These are phyloP conservation scores for Torymus texanus DNA, from an alignment of 2,888 invertebrate genomes.

Conservation along the genomic window DNA sequence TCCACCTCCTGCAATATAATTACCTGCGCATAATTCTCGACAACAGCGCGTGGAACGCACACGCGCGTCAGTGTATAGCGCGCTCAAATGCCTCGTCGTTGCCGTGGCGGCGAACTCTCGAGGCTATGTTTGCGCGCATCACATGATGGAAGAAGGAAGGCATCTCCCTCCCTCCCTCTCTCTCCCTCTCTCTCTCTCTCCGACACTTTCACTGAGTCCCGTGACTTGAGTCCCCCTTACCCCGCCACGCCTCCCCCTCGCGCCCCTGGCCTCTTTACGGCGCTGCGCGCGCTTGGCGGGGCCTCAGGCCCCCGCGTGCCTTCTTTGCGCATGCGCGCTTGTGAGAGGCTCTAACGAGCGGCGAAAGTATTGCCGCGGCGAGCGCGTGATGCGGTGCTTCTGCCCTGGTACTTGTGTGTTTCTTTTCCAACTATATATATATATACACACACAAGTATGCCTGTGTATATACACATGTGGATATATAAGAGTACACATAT, in stretches of 20 bases:
- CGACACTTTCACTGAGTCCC: constrained; percentile 68
- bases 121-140: constrained; percentile 37
- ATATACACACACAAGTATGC: too few relatives aligned
- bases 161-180: constrained; percentile 63
- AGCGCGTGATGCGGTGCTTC: background rate
- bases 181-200: constrained; percentile 70
- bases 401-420: background rate
- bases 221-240: constrained; percentile 60
- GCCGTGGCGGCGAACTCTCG: background rate
- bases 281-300: background rate
- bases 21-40: background rate
- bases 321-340: too few relatives aligned
- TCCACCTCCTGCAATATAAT: background rate
- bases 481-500: too few relatives aligned
- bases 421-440: too few relatives aligned
- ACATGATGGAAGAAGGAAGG: constrained; percentile 45
- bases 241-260: constrained; percentile 43
- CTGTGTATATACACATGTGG: too few relatives aligned
- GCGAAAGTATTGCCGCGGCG: constrained; percentile 35
- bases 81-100: too few relatives aligned
- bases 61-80: too few relatives aligned
- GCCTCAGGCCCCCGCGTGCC: background rate
- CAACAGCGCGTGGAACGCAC: too few relatives aligned
- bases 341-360: background rate
- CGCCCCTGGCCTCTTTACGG: constrained; percentile 51